These are phyloP conservation scores for Pseudeuparius sepicola DNA, from an alignment of 2,888 invertebrate genomes.

Conservation along the genomic window DNA sequence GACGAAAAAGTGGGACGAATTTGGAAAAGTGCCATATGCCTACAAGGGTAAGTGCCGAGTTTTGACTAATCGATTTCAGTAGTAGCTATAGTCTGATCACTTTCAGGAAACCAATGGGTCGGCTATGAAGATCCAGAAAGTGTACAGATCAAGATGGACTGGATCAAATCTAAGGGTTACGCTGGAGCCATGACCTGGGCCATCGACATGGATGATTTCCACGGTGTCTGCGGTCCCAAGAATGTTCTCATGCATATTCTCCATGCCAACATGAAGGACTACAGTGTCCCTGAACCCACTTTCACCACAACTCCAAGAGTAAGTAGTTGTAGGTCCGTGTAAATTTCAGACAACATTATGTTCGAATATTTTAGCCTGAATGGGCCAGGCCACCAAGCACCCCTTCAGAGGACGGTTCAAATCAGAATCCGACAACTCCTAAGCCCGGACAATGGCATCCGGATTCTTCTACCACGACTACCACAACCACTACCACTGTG, in stretches of 20 bases:
- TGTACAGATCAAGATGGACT: conserved; percentile 83
- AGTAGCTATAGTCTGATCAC: too few relatives aligned
- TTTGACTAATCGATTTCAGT: too few relatives aligned
- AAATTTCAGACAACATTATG: not conserved
- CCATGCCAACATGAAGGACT: conserved; percentile 59
- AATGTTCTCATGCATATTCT: conserved; percentile 68
- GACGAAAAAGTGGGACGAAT: conserved; percentile 76
- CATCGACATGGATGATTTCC: conserved; percentile 85
- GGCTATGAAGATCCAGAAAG: conserved; percentile 78
- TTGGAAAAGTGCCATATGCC: conserved; percentile 74
- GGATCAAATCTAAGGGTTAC: conserved; percentile 71
- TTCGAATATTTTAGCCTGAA: conserved; percentile 49
- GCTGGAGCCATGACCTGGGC: conserved; percentile 91
- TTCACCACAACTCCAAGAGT: conserved; percentile 59
- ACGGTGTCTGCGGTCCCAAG: conserved; percentile 67
- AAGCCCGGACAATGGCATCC: conserved; percentile 31
- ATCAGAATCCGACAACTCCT: conserved; percentile 26
- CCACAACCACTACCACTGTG: conserved; percentile 20
- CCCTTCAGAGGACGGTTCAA: conserved; percentile 35
- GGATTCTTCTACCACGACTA: conserved; percentile 21
- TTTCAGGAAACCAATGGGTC: conserved; percentile 73
- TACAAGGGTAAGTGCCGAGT: conserved; percentile 66
- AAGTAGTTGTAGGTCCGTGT: conserved; percentile 33
- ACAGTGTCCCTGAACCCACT: conserved; percentile 57
- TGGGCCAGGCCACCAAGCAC: conserved; percentile 75